Conservation (phyloP, 2,888 invertebrate species). For the Pinctada fucata region DNA sequence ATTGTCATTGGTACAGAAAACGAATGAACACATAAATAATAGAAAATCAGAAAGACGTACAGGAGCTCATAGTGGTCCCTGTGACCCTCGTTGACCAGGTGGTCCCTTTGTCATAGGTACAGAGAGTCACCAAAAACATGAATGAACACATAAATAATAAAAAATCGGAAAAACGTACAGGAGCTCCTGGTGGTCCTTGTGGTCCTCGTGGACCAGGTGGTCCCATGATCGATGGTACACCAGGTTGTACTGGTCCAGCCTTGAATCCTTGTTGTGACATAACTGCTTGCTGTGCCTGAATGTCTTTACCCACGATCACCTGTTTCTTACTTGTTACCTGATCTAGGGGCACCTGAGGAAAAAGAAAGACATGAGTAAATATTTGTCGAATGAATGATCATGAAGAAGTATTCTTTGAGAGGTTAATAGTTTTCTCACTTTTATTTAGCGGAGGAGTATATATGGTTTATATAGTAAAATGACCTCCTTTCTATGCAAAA, state of each 20-base stretch:
- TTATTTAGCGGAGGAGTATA: too few species aligned
- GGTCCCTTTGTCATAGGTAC: neutral
- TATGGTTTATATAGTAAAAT: too few species aligned
- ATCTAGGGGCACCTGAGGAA: too few species aligned
- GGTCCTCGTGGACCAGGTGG: conserved; percentile 79
- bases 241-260: neutral
- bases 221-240: conserved; percentile 76
- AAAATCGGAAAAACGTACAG: conserved; percentile 50
- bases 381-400: too few species aligned
- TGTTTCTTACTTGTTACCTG: too few species aligned
- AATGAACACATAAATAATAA: too few species aligned
- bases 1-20: conserved; percentile 37
- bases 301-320: neutral
- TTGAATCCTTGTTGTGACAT: neutral
- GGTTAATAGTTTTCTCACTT: too few species aligned
- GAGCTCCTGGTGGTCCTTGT: conserved; percentile 65
- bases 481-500: too few species aligned
- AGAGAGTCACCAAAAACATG: neutral
- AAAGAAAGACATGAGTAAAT: too few species aligned
- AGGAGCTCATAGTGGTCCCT: too few species aligned
- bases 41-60: neutral
- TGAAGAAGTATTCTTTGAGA: too few species aligned
- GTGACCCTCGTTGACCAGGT: too few species aligned
- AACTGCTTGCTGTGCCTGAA: neutral
- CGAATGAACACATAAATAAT: neutral